These are phyloP conservation scores for Vandiemenella viatica DNA, from an alignment of 2,888 invertebrate species.

Conservation along the genomic window DNA sequence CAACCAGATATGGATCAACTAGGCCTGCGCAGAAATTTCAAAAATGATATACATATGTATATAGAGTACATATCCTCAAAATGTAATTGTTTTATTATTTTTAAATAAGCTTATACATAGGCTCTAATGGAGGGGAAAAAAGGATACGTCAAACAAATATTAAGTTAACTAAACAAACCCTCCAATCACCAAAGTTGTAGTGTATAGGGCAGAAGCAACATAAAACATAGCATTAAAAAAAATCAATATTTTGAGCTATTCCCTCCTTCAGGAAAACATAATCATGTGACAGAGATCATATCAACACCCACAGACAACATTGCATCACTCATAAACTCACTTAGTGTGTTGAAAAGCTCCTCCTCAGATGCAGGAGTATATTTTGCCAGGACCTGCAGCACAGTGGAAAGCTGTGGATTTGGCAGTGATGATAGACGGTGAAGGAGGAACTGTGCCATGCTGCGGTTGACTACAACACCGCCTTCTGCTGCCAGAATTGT, in stretches of 20 bases:
- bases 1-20: conserved; percentile 14
- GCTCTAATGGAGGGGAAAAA: too few relatives aligned
- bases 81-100: too few relatives aligned
- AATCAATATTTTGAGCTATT: too few relatives aligned
- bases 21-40: conserved; percentile 8
- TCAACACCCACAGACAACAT: too few relatives aligned
- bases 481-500: conserved; percentile 15
- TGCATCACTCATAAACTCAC: too few relatives aligned
- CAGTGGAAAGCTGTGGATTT: conserved; percentile 15
- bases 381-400: conserved; percentile 15
- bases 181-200: too few relatives aligned
- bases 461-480: conserved; percentile 15
- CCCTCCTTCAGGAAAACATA: too few relatives aligned
- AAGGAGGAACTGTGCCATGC: conserved; percentile 13
- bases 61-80: too few relatives aligned
- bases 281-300: too few relatives aligned
- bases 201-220: too few relatives aligned
- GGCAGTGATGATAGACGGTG: conserved; percentile 12
- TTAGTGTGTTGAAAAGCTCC: conserved; percentile 16
- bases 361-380: conserved; percentile 15
- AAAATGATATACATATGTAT: neutral
- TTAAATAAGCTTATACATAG: too few relatives aligned
- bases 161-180: neutral
- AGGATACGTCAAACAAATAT: neutral
- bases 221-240: too few relatives aligned